These are phyloP conservation scores for Aphelenchoides fujianensis DNA, from an alignment of 1,140 invertebrate species.

Conservation along the genomic window DNA sequence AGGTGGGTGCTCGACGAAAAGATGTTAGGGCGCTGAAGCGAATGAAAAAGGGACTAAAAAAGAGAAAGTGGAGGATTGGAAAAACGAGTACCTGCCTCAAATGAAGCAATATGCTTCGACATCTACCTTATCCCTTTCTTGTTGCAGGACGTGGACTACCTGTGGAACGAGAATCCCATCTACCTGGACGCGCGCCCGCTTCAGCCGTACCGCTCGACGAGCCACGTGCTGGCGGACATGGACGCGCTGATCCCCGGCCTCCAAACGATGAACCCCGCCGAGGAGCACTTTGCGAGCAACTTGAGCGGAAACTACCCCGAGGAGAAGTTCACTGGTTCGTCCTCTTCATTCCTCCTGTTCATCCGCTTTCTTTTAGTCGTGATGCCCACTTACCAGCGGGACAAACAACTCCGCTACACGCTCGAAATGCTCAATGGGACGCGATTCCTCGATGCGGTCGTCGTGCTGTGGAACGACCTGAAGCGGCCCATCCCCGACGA, in stretches of 20 bases:
- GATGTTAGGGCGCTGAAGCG: no score
- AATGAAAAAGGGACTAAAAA: no score
- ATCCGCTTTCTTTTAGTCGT: slow-evolving; percentile 74
- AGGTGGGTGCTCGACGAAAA: background rate
- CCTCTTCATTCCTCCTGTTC: background rate
- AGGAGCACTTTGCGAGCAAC: background rate
- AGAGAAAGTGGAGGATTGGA: no score
- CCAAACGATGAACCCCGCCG: background rate
- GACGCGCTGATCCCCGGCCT: background rate
- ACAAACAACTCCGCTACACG: slow-evolving; percentile 84
- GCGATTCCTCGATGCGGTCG: slow-evolving; percentile 91
- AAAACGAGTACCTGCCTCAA: no score
- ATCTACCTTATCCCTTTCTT: no score
- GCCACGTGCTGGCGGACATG: background rate
- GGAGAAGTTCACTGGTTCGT: slow-evolving; percentile 12
- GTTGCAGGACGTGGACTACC: background rate
- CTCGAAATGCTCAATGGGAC: slow-evolving; percentile 81
- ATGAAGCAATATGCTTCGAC: no score
- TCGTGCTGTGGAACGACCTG: slow-evolving; percentile 95
- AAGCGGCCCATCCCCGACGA: slow-evolving; percentile 66
- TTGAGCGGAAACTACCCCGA: background rate
- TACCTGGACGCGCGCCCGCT: background rate
- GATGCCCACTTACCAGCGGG: slow-evolving; percentile 90
- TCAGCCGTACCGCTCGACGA: background rate
- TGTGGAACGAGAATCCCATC: slow-evolving; percentile 1